Percentiles rank a stretch among this genome's conserved stretches.
Evolutionary conservation across 2,888 invertebrate species (phyloP).

Genomic region (Magallana nippona): DNA sequence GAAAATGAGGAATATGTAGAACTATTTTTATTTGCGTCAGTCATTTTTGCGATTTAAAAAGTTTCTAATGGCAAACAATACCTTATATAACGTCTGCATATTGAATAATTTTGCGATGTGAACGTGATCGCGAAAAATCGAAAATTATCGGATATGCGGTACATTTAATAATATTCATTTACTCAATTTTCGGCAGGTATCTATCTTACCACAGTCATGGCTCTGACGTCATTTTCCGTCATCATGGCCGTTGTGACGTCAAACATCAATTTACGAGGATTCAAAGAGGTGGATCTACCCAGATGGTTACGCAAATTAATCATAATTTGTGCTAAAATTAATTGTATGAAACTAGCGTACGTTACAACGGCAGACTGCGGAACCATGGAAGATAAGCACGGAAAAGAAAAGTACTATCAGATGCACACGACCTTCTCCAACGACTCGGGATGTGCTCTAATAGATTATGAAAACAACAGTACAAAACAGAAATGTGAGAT

Average conservation of each 20-base stretch:
- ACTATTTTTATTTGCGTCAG: no score
- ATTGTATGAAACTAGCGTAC: conserved; percentile 66
- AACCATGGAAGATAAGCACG: neutral
- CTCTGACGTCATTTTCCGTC: conserved; percentile 78
- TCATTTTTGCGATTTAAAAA: no score
- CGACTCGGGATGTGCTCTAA: conserved; percentile 71
- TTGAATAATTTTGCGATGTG: no score
- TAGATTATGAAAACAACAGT: conserved; percentile 72
- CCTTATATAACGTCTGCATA: no score
- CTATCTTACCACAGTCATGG: conserved; percentile 79
- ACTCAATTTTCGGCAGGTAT: conserved; percentile 68
- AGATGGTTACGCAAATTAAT: conserved; percentile 56
- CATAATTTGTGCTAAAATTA: conserved; percentile 59
- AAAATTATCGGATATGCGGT: no score
- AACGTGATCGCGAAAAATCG: no score
- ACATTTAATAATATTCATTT: neutral
- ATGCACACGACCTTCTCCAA: conserved; percentile 60
- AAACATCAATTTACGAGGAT: conserved; percentile 77
- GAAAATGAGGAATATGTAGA: no score
- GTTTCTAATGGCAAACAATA: no score
- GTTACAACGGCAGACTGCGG: conserved; percentile 35
- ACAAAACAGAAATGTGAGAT: conserved; percentile 26
- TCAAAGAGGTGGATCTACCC: conserved; percentile 66
- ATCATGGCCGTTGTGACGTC: conserved; percentile 79
- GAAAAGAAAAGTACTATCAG: conserved; percentile 28